Base-by-base conservation (phyloP, 1,140 invertebrate species). In the Apis mellifera region DNA sequence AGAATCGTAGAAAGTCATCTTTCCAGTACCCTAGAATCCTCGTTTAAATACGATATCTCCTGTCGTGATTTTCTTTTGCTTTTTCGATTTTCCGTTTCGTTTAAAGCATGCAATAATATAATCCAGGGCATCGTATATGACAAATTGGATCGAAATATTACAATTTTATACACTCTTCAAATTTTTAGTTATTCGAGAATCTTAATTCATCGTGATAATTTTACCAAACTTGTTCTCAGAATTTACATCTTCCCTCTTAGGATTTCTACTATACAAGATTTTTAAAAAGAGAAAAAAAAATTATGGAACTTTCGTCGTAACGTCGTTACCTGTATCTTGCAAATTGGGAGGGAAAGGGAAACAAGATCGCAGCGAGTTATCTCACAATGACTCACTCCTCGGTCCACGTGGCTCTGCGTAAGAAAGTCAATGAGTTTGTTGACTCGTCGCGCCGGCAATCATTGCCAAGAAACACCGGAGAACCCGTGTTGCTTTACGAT, bases 351-450 rank as follows among this genome's bases (percentile, higher is more conserved):
- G 42, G 59, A 57, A 69, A 15, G 54, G 26, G 21, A 13, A 11
- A 62, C 52, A 66, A 60, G 78, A 76, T 84, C 32, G 3, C 52
- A n/a, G 60, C 66, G 75, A 64, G 72, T 76, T 77, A 83, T 83
- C 76, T 84, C 73, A 64, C 83, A 80, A 74, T 89, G 87, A 89
- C 55, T 89, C 88, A 89, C 64, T 77, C 48, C 70, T 84, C 68
- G 77, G 26, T 80, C 59, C 62, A 64, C 78, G 86, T 75, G 66
- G 80, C 26, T 57, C 68, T 48, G 68, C 78, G 80, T 69, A 83
- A 74, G 83, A 80, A 82, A 89, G 83, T 89, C 74, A 84, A 88
- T 86, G 85, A 88, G 85, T 89, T 88, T 89, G 87, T 89, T 89
- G 88, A 86, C 87, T 88, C 78, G 73, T 65, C 74, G 70, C 23